Base-by-base conservation (phyloP, 2,888 invertebrate species). In the Chaetogeoica ovagalla region DNA sequence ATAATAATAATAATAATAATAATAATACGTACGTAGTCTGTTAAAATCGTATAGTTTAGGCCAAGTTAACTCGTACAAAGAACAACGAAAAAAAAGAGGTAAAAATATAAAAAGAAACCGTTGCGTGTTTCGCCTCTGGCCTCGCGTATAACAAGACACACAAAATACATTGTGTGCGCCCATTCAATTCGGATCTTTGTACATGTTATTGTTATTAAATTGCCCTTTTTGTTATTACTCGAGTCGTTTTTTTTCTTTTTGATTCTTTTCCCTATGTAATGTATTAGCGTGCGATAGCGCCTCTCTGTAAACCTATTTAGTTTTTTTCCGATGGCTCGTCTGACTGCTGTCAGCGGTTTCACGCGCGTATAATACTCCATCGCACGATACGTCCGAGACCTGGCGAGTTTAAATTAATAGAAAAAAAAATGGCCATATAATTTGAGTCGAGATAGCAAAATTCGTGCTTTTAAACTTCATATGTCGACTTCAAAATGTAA, bases 111-210 rank as follows among this genome's bases (percentile, higher is more conserved):
- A 62, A 23, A 6, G 6, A 30, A 17, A 55, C 55, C 63, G 23
- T 75, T 57, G 74, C 74, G 74, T 75, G 74, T 75, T 65, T 75
- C 37, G 23, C 74, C 57, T 39, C 65, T 7, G 39, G 57, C 39
- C n/a, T n/a, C 4, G 65, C 57, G 23, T 74, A 75, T 74, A 75
- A 65, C 17, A 13, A 66, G 74, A 75, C 65, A 43, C 65, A 23
- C 65, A 21, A 43, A 48, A 17, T 73, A 73, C 74, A 55, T 74
- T 74, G 63, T 65, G 30, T 9, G 9, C 30, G 19, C 65, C 63
- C 30, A 30, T 30, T 30, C 30, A 30, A 39, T 74, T 65, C 55
- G 65, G 2, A 37, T 65, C 65, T 21, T 13, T 48, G 11, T 48
- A 48, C 11, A 48, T 13, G 57, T 75, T 43, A 43, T 43, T 43